Percentiles rank a stretch among this genome's conserved stretches.
phyloP scores from a whole-genome alignment of 2,888 invertebrate species.

The Hetaerina titia region DNA sequence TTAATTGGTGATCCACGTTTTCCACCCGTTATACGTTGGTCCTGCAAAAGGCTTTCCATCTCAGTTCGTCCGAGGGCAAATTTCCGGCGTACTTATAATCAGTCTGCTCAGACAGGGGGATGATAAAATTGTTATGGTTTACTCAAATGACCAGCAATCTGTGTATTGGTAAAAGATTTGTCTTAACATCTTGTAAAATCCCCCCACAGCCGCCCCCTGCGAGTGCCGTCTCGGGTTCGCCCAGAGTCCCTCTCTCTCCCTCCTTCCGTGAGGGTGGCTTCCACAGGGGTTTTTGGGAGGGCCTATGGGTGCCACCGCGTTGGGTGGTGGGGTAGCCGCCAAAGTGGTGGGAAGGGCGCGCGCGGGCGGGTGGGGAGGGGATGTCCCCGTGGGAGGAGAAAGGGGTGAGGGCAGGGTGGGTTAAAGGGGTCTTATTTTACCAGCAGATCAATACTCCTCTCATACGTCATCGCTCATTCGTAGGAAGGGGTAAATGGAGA shows the following conservation, averaged over 20 bases:
- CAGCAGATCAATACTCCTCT: slow-evolving; percentile 68
- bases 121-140: neutral
- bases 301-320: neutral
- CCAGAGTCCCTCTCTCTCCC: neutral
- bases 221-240: neutral
- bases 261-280: neutral
- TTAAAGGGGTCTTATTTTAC: slow-evolving; percentile 68
- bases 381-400: slow-evolving; percentile 46
- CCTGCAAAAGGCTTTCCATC: neutral
- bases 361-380: neutral
- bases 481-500: slow-evolving; percentile 62
- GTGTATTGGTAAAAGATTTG: neutral
- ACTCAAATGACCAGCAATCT: neutral
- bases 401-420: slow-evolving; percentile 12
- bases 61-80: neutral
- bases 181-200: neutral
- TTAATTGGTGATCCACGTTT: neutral
- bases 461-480: slow-evolving; percentile 68
- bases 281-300: slow-evolving; percentile 20
- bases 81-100: neutral
- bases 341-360: neutral
- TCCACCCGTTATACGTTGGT: neutral
- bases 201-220: neutral
- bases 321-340: slow-evolving; percentile 47
- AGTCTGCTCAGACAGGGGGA: neutral